Percentiles rank a stretch among this genome's conserved stretches.
Evolutionary conservation across 2,113 vertebrate species (phyloP).

Genomic region (Silurus meridionalis): DNA sequence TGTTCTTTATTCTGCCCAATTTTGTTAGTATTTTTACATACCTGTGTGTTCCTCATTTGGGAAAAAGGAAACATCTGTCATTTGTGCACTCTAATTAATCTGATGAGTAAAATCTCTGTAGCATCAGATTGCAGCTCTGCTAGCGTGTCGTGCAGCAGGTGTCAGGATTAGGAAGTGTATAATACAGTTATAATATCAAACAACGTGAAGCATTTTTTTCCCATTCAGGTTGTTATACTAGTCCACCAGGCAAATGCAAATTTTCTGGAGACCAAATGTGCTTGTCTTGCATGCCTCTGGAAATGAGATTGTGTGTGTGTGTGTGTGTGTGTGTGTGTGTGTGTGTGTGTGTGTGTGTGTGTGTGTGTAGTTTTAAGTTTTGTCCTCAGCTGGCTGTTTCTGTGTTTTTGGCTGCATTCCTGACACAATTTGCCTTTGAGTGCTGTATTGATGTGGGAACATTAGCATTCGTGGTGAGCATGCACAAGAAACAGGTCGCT

Average conservation of each 20-base stretch:
- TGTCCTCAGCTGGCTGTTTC: constrained; percentile 53
- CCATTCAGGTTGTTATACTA: background rate
- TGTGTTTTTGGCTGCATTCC: constrained; percentile 50
- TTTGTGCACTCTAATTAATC: background rate
- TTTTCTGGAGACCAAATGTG: background rate
- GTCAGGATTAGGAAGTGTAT: background rate
- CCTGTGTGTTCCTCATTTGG: background rate
- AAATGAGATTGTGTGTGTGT: constrained; percentile 42
- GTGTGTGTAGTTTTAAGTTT: constrained; percentile 53
- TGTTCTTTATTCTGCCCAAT: background rate
- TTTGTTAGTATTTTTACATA: background rate
- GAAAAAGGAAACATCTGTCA: background rate
- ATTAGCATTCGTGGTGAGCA: constrained; percentile 69
- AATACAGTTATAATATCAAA: background rate
- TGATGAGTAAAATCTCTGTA: background rate
- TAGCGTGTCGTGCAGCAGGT: background rate
- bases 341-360: constrained; percentile 45
- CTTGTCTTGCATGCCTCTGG: background rate
- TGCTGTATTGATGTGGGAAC: constrained; percentile 64
- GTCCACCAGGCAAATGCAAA: background rate
- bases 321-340: constrained; percentile 47
- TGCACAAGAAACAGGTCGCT: constrained; percentile 62
- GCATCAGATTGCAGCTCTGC: background rate
- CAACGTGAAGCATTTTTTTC: background rate
- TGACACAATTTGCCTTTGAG: constrained; percentile 57